A percentile compares a stretch with the other conserved stretches of the same genome.
phyloP scores from a whole-genome alignment of 2,888 invertebrate species.

The Matsumyia berberina region DNA sequence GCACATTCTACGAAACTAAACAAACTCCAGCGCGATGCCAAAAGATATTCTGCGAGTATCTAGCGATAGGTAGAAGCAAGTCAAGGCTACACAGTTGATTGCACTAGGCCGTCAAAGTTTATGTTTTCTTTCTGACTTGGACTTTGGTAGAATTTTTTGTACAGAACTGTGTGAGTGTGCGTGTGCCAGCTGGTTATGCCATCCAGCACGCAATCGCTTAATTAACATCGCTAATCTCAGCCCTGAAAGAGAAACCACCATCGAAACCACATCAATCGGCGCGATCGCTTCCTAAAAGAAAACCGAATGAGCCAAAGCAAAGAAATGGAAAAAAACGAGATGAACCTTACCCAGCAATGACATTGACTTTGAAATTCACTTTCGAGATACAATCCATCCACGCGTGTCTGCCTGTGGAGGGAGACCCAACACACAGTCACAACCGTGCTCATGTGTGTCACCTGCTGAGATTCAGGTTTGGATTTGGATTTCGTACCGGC shows the following conservation, averaged over 20 bases:
- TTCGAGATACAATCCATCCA: slow-evolving; percentile 36
- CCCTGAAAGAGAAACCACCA: slow-evolving; percentile 29
- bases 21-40: background rate
- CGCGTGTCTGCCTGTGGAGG: no score
- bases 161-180: background rate
- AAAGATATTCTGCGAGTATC: slow-evolving; percentile 39
- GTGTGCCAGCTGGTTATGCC: background rate
- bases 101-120: slow-evolving; percentile 12
- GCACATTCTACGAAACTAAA: slow-evolving; percentile 17
- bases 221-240: slow-evolving; percentile 11
- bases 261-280: slow-evolving; percentile 8
- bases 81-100: slow-evolving; percentile 56
- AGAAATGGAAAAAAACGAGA: slow-evolving; percentile 39
- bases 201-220: slow-evolving; percentile 41
- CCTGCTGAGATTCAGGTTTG: slow-evolving; percentile 50
- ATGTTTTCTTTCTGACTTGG: slow-evolving; percentile 9
- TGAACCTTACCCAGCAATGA: slow-evolving; percentile 62
- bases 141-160: slow-evolving; percentile 31
- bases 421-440: no score
- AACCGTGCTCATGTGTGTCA: no score
- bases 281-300: slow-evolving; percentile 62
- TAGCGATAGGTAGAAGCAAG: slow-evolving; percentile 40
- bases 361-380: slow-evolving; percentile 76
- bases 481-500: slow-evolving; percentile 41
- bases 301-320: slow-evolving; percentile 38